Conservation (phyloP, 2,797 vertebrate genomes). For the Sebastes jordani region DNA sequence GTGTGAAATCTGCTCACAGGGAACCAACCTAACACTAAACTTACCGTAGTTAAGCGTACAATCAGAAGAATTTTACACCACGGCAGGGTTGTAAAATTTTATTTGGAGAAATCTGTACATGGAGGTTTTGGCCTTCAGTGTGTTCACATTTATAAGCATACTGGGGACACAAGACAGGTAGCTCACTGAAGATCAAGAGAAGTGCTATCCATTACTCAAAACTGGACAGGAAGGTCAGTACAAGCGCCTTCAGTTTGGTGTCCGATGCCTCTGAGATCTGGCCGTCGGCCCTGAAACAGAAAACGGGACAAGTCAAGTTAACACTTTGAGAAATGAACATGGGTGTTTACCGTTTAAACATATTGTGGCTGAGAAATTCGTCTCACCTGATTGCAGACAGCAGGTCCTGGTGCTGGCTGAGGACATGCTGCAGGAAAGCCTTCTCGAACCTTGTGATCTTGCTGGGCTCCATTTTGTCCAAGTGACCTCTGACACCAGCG, state of each 20-base stretch:
- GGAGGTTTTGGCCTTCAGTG: slow-evolving; percentile 77
- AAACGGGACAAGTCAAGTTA: not conserved
- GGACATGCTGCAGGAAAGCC: slow-evolving; percentile 92
- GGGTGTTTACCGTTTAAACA: not conserved
- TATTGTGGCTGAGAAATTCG: not conserved
- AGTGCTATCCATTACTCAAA: slow-evolving; percentile 79
- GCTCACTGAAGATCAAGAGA: slow-evolving; percentile 71
- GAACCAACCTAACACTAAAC: slow-evolving; percentile 13
- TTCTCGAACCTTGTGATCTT: slow-evolving; percentile 98
- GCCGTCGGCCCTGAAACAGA: slow-evolving; percentile 86
- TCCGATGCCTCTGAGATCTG: slow-evolving; percentile 91
- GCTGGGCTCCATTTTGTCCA: slow-evolving; percentile 98
- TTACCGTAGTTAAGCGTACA: slow-evolving; percentile 3
- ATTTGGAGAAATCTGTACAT: slow-evolving; percentile 83
- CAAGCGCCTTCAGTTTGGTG: slow-evolving; percentile 92
- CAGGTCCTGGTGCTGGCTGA: slow-evolving; percentile 92
- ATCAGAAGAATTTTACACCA: slow-evolving; percentile 59
- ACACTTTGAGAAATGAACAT: not conserved
- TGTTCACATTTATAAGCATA: slow-evolving; percentile 75
- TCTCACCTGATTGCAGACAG: slow-evolving; percentile 88
- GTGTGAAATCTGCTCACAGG: slow-evolving; percentile 11
- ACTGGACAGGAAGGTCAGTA: slow-evolving; percentile 89
- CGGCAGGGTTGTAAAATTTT: slow-evolving; percentile 74
- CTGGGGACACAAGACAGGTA: slow-evolving; percentile 61
- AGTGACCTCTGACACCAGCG: slow-evolving; percentile 94